These are phyloP conservation scores for Listronotus oregonensis DNA, from an alignment of 1,140 invertebrate genomes.

Conservation along the genomic window DNA sequence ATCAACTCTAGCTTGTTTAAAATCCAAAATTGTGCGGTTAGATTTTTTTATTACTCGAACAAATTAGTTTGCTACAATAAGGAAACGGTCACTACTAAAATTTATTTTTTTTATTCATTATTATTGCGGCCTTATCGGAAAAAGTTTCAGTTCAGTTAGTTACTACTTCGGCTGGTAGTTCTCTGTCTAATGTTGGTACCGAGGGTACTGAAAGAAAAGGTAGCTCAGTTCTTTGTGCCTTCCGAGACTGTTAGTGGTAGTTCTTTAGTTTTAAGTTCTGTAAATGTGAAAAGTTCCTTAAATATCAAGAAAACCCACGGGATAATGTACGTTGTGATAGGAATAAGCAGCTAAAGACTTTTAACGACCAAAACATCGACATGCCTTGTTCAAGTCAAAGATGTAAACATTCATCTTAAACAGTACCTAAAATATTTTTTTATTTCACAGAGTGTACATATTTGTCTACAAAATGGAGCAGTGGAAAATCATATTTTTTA, in stretches of 20 bases:
- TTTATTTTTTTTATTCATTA: no score
- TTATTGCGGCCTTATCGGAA: no score
- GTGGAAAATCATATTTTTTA: conserved; percentile 15
- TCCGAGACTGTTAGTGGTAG: conserved; percentile 16
- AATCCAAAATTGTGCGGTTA: no score
- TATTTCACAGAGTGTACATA: conserved; percentile 20
- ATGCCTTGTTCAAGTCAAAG: conserved; percentile 16
- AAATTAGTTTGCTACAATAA: no score
- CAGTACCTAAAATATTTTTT: conserved; percentile 16
- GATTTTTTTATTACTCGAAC: no score
- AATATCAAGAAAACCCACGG: not conserved
- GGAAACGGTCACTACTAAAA: no score
- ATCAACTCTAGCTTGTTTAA: no score
- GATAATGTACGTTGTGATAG: conserved; percentile 10
- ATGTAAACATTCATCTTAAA: conserved; percentile 32
- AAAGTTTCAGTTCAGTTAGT: no score
- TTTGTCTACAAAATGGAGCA: conserved; percentile 18
- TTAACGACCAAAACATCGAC: conserved; percentile 5
- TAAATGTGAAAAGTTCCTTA: conserved; percentile 21
- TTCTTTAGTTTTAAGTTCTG: conserved; percentile 11
- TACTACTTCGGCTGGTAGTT: not conserved
- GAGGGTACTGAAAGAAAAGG: conserved; percentile 21
- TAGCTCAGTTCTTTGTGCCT: conserved; percentile 36
- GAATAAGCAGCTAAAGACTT: conserved; percentile 9
- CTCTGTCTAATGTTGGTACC: conserved; percentile 16